These are phyloP conservation scores for Thysanoteuthis rhombus DNA, from an alignment of 2,888 invertebrate genomes.

Conservation along the genomic window DNA sequence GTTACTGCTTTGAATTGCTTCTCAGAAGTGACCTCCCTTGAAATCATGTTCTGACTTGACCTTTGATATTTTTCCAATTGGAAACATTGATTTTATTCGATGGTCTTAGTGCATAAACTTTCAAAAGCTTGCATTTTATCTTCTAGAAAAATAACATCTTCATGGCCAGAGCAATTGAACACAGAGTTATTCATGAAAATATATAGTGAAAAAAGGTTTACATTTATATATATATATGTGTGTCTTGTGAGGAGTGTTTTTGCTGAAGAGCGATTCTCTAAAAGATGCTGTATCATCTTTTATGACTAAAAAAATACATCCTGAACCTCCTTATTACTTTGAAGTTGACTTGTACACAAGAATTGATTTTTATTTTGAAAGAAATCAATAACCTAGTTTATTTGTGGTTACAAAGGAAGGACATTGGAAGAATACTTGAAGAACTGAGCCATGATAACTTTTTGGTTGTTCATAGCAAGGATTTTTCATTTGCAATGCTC, in stretches of 20 bases:
- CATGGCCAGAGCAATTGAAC: background rate
- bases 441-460: background rate
- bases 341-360: background rate
- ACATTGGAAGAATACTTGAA: background rate
- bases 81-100: background rate
- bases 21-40: background rate
- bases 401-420: background rate
- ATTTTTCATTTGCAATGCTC: background rate
- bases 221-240: too few species aligned
- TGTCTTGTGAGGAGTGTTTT: background rate
- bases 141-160: background rate
- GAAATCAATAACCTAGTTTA: background rate
- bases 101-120: background rate
- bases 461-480: background rate
- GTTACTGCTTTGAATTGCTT: background rate
- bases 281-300: background rate
- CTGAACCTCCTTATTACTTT: background rate
- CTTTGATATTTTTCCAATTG: background rate
- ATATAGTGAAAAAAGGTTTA: too few species aligned
- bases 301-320: slow-evolving; percentile 24
- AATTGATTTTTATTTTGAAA: background rate
- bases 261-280: background rate
- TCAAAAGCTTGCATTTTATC: background rate
- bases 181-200: too few species aligned
- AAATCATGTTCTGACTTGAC: background rate